phyloP scores from a whole-genome alignment of 2,113 vertebrate species.

The Lepus europaeus region DNA sequence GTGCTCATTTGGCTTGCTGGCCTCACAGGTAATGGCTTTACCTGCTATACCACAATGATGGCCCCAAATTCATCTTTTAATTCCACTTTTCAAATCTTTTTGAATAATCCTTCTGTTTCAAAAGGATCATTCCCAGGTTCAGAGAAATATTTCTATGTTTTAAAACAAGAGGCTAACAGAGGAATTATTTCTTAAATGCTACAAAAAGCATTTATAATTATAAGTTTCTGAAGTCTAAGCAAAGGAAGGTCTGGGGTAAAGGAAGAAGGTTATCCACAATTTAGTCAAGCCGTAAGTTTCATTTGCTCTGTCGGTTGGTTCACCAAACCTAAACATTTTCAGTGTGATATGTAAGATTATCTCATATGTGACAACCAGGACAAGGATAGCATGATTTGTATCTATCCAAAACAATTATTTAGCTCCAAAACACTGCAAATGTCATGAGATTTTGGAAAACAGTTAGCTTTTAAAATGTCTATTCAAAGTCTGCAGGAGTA shows the following conservation, averaged over 20 bases:
- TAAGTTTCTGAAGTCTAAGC: background rate
- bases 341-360: background rate
- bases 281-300: background rate
- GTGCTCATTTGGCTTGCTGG: no score
- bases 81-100: no score
- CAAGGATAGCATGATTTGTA: background rate
- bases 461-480: background rate
- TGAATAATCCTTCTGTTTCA: background rate
- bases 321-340: background rate
- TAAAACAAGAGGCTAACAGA: background rate
- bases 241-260: background rate
- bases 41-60: no score
- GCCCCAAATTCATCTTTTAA: no score
- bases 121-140: background rate
- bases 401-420: background rate
- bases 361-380: background rate
- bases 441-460: background rate
- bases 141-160: background rate
- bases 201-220: background rate
- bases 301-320: background rate
- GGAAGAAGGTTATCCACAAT: background rate
- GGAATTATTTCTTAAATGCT: background rate
- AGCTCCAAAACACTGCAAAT: background rate
- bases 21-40: no score
- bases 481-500: background rate